Evolutionary conservation across 1,140 invertebrate genomes (phyloP), one percentile per base, ranked within the genome.

Genomic region (Rhagoletis pomonella): DNA sequence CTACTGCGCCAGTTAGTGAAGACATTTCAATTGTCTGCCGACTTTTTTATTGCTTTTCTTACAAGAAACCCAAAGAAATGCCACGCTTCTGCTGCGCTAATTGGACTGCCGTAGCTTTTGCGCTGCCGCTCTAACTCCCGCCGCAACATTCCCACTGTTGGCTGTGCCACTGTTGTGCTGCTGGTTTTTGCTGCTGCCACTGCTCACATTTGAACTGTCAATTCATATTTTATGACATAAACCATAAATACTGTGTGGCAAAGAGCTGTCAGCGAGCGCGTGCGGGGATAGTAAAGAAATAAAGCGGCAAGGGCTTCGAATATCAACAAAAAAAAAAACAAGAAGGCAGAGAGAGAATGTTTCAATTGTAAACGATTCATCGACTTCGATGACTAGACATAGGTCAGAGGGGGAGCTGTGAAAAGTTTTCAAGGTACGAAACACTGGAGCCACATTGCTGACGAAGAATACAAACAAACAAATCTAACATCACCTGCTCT

Each of bases 11-110:
- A 39, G n/a, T 67, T 4, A 67, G 64, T 89, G 89, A 86, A 91
- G 90, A 89, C 87, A 85, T 86, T 86, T 92, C 90, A 90, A 92
- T 92, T 92, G 91, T 92, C 91, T 92, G 91, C 88, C 89, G 90
- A 91, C 90, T 89, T 89, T 92, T 92, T 92, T 92, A 92, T 92
- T 89, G 90, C 88, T 89, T 89, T 88, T 89, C 62, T 65, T 81
- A n/a, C 12, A 44, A 84, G 47, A 87, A 87, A 87, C 58, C 60
- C 58, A 47, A 87, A 77, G 77, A 65, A 86, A 86, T 47, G 29
- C 65, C 59, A 88, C 65, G 73, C 73, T 81, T 81, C 73, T 81
- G 73, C 73, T 81, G 73, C 73, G 73, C 73, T 86, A 88, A 86
- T 88, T 88, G 87, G 87, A 87, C 73, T 81, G 73, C 55, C 73